Conservation (phyloP, 1,140 invertebrate species). For the Acromyrmex charruanus region DNA sequence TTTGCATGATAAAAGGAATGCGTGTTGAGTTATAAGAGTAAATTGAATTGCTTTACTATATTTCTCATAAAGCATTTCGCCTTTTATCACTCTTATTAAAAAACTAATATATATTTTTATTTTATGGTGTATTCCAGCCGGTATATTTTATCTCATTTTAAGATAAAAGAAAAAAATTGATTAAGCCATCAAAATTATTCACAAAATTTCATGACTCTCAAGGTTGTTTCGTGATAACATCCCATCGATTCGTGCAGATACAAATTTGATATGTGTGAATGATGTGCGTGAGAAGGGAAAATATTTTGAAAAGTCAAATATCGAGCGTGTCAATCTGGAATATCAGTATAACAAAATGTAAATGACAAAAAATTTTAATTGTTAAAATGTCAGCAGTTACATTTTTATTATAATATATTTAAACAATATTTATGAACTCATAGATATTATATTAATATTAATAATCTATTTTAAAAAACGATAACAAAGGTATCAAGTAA, state of each 20-base stretch:
- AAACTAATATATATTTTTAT: constrained; percentile 23
- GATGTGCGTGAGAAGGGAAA: background rate
- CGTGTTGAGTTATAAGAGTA: constrained; percentile 15
- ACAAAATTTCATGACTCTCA: background rate
- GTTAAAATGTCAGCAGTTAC: background rate
- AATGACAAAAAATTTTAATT: background rate
- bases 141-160: background rate
- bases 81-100: constrained; percentile 3
- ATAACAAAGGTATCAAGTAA: background rate
- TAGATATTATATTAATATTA: constrained; percentile 1
- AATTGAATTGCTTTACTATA: background rate
- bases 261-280: background rate
- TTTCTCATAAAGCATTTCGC: background rate
- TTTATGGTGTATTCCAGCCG: background rate
- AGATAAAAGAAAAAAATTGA: background rate
- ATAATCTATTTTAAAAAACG: background rate
- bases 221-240: background rate
- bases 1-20: background rate
- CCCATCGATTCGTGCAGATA: background rate
- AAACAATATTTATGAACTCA: constrained; percentile 2
- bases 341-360: background rate
- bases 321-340: background rate
- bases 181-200: background rate
- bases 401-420: constrained; percentile 1
- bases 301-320: constrained; percentile 1